These are phyloP conservation scores for Oreotrochilus melanogaster DNA, from an alignment of 2,113 vertebrate species.

Conservation along the genomic window DNA sequence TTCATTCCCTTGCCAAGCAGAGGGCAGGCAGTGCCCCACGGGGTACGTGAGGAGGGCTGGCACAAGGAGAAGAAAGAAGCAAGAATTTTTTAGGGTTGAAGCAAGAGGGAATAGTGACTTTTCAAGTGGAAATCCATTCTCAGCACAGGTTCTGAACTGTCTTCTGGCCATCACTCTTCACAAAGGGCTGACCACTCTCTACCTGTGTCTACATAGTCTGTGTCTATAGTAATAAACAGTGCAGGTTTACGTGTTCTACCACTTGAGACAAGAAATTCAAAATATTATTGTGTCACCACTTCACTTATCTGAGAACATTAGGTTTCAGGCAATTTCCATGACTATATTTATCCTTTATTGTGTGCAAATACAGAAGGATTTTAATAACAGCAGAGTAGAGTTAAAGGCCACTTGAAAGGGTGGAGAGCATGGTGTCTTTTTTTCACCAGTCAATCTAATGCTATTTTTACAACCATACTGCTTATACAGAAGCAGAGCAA, in stretches of 20 bases:
- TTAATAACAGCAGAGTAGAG: constrained; percentile 18
- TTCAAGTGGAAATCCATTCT: neutral
- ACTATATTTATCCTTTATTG: constrained; percentile 66
- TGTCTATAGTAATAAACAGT: neutral
- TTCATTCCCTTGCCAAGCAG: neutral
- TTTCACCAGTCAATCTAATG: neutral
- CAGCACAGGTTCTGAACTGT: neutral
- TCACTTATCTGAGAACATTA: constrained; percentile 50
- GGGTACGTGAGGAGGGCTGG: accelerated
- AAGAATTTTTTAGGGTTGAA: neutral
- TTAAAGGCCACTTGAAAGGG: constrained; percentile 4
- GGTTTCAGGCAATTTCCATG: constrained; percentile 51
- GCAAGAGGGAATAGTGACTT: neutral
- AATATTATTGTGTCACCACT: constrained; percentile 3
- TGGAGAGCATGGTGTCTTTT: neutral
- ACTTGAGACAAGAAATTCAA: neutral
- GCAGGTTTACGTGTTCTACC: neutral
- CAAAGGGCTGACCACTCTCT: neutral
- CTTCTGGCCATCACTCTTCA: accelerated
- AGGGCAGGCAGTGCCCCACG: accelerated
- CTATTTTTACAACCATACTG: neutral
- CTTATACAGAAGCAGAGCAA: constrained; percentile 5
- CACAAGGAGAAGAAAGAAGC: neutral
- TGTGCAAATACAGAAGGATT: constrained; percentile 39
- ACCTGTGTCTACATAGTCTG: accelerated